A percentile compares a stretch with the other conserved stretches of the same genome.
Conservation (phyloP, 2,888 invertebrate species). For the Campoplex nolae region DNA sequence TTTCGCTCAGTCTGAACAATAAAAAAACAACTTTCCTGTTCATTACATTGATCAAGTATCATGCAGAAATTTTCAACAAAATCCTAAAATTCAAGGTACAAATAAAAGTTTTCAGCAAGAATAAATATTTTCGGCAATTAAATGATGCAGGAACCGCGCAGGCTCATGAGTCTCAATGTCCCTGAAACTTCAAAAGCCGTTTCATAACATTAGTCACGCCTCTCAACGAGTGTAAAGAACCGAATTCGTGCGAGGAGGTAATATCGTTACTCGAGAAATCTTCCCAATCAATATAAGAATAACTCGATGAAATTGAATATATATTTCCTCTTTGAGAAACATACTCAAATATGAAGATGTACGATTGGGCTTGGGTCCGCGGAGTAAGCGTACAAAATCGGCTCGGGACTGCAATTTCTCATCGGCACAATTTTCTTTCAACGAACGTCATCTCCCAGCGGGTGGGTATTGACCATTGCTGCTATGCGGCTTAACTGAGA, state of each 20-base stretch:
- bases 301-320: conserved; percentile 30
- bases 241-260: conserved; percentile 30
- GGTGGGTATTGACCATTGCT: conserved; percentile 24
- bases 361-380: not conserved
- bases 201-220: conserved; percentile 39
- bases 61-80: not conserved
- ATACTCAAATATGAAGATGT: conserved; percentile 5
- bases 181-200: not conserved
- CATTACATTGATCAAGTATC: not conserved
- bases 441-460: conserved; percentile 21
- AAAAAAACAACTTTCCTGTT: not conserved
- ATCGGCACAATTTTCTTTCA: conserved; percentile 52
- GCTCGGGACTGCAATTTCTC: conserved; percentile 44
- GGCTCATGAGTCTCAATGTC: not conserved
- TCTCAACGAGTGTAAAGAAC: conserved; percentile 23
- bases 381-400: conserved; percentile 21
- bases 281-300: not conserved
- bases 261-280: conserved; percentile 34
- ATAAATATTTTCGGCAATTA: not conserved
- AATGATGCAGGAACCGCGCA: not conserved
- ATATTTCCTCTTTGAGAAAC: not conserved
- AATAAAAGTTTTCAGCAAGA: not conserved
- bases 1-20: not conserved
- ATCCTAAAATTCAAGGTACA: not conserved
- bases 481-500: not conserved